These are phyloP conservation scores for Minunthozetes semirufus DNA, from an alignment of 2,888 invertebrate species.

Conservation along the genomic window DNA sequence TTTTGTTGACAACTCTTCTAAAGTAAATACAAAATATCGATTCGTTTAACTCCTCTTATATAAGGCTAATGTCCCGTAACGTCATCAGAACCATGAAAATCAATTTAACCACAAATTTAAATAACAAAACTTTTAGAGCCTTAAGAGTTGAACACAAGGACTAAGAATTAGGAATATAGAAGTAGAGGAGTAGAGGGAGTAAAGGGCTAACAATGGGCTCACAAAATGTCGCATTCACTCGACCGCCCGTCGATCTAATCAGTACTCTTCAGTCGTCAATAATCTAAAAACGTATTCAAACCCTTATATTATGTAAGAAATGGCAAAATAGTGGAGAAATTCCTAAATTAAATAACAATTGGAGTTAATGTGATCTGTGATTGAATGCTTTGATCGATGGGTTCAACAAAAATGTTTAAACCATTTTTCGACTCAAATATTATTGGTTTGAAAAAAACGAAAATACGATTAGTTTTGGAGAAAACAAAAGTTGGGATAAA, in stretches of 20 bases:
- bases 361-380: too few relatives aligned
- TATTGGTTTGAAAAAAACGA: too few relatives aligned
- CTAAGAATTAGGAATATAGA: not conserved
- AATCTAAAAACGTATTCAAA: too few relatives aligned
- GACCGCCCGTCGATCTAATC: slow-evolving; percentile 1
- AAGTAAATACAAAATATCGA: not conserved
- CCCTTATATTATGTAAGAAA: too few relatives aligned
- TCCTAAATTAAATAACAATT: too few relatives aligned
- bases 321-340: too few relatives aligned
- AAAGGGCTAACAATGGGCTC: too few relatives aligned
- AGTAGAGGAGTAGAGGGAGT: not conserved
- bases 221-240: not conserved
- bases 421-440: too few relatives aligned
- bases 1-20: not conserved
- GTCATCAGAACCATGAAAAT: not conserved
- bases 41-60: not conserved
- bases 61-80: not conserved
- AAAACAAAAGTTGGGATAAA: too few relatives aligned
- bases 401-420: too few relatives aligned
- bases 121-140: not conserved
- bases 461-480: too few relatives aligned
- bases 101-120: not conserved
- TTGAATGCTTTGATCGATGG: too few relatives aligned
- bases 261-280: not conserved
- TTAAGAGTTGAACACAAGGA: not conserved